These are phyloP conservation scores for Parelbella ahira DNA, from an alignment of 2,888 invertebrate species.

Conservation along the genomic window DNA sequence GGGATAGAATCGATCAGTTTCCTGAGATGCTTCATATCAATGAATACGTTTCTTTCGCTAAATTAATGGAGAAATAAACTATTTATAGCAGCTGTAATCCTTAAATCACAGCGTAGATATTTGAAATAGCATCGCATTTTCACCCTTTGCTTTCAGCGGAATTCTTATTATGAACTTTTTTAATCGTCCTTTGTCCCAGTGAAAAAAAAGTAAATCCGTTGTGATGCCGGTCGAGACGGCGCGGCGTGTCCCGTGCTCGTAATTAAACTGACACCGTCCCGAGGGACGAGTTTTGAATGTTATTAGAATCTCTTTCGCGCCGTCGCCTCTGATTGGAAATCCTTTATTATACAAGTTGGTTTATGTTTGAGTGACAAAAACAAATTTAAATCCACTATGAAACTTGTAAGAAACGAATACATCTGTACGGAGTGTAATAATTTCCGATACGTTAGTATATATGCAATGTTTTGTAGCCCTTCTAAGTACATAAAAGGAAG, in stretches of 20 bases:
- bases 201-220: constrained; percentile 70
- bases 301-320: constrained; percentile 77
- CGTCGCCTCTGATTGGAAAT: constrained; percentile 73
- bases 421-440: too few species aligned
- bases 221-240: constrained; percentile 60
- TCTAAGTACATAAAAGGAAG: not conserved
- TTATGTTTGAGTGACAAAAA: constrained; percentile 22
- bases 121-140: constrained; percentile 45
- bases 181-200: constrained; percentile 74
- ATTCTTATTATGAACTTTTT: constrained; percentile 78
- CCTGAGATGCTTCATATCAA: too few species aligned
- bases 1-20: too few species aligned
- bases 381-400: constrained; percentile 22
- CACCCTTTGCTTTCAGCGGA: constrained; percentile 63
- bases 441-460: too few species aligned
- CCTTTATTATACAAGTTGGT: constrained; percentile 33
- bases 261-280: constrained; percentile 77
- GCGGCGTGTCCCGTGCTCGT: constrained; percentile 54
- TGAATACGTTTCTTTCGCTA: too few species aligned
- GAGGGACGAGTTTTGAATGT: constrained; percentile 76
- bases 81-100: too few species aligned
- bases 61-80: too few species aligned
- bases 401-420: too few species aligned
- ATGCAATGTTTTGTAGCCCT: too few species aligned
- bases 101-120: too few species aligned